Conservation (phyloP, 2,888 invertebrate species). For the Lasioglossum villosulum region DNA sequence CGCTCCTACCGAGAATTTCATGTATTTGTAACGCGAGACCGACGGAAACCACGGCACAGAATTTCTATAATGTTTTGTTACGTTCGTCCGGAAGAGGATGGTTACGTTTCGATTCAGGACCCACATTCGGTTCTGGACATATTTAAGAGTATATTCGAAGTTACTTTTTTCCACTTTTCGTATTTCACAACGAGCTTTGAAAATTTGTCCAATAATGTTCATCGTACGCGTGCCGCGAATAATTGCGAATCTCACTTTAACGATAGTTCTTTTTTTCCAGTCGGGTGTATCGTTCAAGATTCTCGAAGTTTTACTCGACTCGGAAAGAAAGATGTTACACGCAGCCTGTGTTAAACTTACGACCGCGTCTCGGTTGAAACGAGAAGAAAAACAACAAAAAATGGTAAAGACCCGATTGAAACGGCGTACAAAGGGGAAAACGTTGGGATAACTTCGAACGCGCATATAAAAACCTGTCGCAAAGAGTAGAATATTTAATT, state of each 20-base stretch:
- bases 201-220: not conserved
- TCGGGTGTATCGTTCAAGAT: not conserved
- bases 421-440: not conserved
- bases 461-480: not conserved
- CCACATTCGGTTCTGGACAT: not conserved
- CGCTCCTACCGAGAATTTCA: not conserved
- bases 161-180: no score
- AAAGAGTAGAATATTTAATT: slow-evolving; percentile 7
- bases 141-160: no score
- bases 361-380: not conserved
- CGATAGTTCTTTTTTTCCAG: not conserved
- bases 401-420: not conserved
- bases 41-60: not conserved
- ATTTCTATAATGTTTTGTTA: not conserved
- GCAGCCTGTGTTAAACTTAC: not conserved
- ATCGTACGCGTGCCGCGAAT: no score
- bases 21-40: not conserved
- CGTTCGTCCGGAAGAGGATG: not conserved
- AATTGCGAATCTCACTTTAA: not conserved
- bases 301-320: not conserved
- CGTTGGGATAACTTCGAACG: not conserved
- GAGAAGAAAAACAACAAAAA: not conserved
- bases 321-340: not conserved
- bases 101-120: not conserved
- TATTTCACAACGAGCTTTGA: not conserved